Percentiles rank a stretch among this genome's conserved stretches.
phyloP scores from a whole-genome alignment of 2,113 vertebrate genomes.

The Carollia perspicillata region DNA sequence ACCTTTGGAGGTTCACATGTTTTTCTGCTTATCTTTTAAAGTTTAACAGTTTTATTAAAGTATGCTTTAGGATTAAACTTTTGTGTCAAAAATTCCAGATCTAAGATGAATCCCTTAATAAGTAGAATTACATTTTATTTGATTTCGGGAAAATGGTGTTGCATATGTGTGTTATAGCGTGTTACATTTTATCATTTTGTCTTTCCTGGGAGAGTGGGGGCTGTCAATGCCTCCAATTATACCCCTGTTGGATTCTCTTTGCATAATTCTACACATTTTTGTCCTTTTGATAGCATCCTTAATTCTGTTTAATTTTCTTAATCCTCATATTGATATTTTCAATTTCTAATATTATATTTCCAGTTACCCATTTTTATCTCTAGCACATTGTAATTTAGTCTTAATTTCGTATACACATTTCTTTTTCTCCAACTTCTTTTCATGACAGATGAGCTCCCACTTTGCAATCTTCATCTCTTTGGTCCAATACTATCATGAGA shows the following conservation, averaged over 20 bases:
- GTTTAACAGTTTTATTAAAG: background rate
- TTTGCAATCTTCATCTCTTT: background rate
- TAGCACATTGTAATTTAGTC: background rate
- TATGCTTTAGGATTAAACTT: background rate
- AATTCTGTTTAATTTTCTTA: background rate
- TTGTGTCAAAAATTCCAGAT: background rate
- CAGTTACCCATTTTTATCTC: background rate
- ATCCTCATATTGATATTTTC: background rate
- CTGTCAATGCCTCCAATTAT: background rate
- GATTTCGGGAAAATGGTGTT: background rate
- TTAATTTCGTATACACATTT: background rate
- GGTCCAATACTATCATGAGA: background rate
- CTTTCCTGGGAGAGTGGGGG: accelerated
- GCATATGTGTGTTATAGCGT: background rate
- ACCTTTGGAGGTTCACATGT: background rate
- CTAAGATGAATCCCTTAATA: background rate
- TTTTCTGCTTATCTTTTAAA: background rate
- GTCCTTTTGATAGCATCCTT: background rate
- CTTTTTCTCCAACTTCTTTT: background rate
- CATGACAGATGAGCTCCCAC: background rate
- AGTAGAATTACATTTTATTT: background rate
- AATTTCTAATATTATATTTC: background rate
- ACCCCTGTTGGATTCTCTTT: background rate
- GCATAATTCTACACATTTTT: background rate
- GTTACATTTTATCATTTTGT: background rate